phyloP scores from a whole-genome alignment of 2,888 invertebrate genomes.

The Deilephila porcellus region DNA sequence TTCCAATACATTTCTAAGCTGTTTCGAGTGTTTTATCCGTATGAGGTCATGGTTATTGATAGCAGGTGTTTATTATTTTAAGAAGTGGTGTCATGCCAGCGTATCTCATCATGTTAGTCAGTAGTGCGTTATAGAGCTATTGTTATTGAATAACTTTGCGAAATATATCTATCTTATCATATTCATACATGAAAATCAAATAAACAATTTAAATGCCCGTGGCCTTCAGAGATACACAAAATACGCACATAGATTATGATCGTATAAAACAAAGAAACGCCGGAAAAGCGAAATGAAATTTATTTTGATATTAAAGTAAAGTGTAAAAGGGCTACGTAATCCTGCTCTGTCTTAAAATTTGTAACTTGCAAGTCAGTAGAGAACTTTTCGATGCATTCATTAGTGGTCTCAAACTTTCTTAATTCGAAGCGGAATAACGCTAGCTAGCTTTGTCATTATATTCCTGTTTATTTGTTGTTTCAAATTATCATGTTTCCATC shows the following conservation, averaged over 20 bases:
- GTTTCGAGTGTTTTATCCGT: neutral
- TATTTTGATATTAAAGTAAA: slow-evolving; percentile 31
- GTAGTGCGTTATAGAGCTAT: neutral
- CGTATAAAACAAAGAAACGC: neutral
- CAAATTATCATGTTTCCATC: slow-evolving; percentile 8
- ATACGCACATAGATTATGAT: neutral
- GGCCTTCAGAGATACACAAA: neutral
- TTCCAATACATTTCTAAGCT: slow-evolving; percentile 33
- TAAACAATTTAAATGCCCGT: neutral
- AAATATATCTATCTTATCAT: neutral
- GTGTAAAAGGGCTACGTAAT: slow-evolving; percentile 40
- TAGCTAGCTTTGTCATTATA: slow-evolving; percentile 44
- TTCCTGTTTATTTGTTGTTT: slow-evolving; percentile 46
- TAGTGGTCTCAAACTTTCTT: slow-evolving; percentile 70
- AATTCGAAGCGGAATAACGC: slow-evolving; percentile 63
- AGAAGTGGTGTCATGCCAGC: neutral
- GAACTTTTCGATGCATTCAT: slow-evolving; percentile 75
- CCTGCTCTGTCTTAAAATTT: slow-evolving; percentile 53
- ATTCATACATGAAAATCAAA: neutral
- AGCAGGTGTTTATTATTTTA: neutral
- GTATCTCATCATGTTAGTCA: neutral
- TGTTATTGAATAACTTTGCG: neutral
- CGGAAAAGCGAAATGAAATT: slow-evolving; percentile 26
- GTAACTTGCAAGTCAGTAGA: slow-evolving; percentile 65
- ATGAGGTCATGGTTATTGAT: neutral